A percentile compares a stretch with the other conserved stretches of the same genome.
These are phyloP conservation scores for Zootermopsis nevadensis DNA, from an alignment of 2,888 invertebrate genomes.

Conservation along the genomic window DNA sequence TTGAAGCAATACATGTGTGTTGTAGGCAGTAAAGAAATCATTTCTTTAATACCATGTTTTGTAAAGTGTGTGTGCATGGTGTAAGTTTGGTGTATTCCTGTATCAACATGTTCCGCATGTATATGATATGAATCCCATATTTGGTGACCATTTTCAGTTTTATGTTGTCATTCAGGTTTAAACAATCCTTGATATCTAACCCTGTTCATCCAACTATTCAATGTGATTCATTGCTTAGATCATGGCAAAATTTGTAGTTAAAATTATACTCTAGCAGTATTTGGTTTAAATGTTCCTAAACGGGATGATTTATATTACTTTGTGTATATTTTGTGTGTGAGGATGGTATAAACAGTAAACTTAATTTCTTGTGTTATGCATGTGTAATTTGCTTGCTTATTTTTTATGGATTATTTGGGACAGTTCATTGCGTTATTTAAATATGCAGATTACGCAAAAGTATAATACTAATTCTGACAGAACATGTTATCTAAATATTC, in stretches of 20 bases:
- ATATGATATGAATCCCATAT: neutral
- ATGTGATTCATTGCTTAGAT: neutral
- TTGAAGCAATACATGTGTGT: slow-evolving; percentile 26
- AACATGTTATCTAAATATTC: too few species aligned
- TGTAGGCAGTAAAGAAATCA: neutral
- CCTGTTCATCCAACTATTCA: neutral
- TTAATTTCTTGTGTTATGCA: too few species aligned
- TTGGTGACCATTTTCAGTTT: neutral
- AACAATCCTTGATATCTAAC: neutral
- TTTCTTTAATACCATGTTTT: neutral
- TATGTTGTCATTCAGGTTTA: neutral
- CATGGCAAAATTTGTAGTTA: neutral
- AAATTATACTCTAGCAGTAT: neutral
- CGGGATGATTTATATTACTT: too few species aligned
- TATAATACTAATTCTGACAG: too few species aligned
- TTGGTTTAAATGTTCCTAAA: too few species aligned
- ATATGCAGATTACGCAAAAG: too few species aligned
- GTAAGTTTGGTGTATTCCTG: neutral
- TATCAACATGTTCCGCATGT: neutral
- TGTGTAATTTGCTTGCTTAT: too few species aligned
- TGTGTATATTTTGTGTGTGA: too few species aligned
- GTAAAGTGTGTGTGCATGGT: neutral
- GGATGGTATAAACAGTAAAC: too few species aligned
- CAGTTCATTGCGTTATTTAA: too few species aligned
- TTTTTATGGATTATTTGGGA: too few species aligned